Conservation (phyloP, 1,140 invertebrate genomes). For the Cardiocondyla obscurior region DNA sequence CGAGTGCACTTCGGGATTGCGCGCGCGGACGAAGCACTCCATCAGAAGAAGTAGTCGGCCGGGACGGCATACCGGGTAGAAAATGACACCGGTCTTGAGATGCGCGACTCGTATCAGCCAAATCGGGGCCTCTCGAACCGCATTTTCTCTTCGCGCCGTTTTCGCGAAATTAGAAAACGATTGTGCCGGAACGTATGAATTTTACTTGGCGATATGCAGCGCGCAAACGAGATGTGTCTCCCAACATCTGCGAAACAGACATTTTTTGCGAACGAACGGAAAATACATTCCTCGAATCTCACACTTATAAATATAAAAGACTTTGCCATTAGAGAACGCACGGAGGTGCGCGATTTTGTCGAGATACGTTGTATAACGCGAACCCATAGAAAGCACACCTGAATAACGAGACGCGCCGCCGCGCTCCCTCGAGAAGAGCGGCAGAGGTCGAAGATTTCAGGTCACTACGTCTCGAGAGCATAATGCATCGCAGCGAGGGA, state of each 20-base stretch:
- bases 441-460: slow-evolving; percentile 80
- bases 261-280: background rate
- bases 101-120: slow-evolving; percentile 54
- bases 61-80: slow-evolving; percentile 75
- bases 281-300: background rate
- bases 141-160: background rate
- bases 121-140: slow-evolving; percentile 38
- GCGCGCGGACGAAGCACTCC: slow-evolving; percentile 81
- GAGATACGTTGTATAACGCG: slow-evolving; percentile 61
- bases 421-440: slow-evolving; percentile 63
- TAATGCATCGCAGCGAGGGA: slow-evolving; percentile 79
- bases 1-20: slow-evolving; percentile 78
- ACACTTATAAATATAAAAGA: background rate
- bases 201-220: too few relatives aligned
- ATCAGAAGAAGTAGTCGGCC: slow-evolving; percentile 74
- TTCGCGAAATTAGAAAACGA: slow-evolving; percentile 13
- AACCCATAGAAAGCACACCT: slow-evolving; percentile 63
- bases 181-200: background rate
- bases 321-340: background rate
- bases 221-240: too few relatives aligned
- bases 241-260: too few relatives aligned
- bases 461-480: slow-evolving; percentile 81
- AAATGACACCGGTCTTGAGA: slow-evolving; percentile 73
- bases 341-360: slow-evolving; percentile 31
- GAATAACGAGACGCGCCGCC: slow-evolving; percentile 68